These are phyloP conservation scores for Rhombomys opimus DNA, from an alignment of 2,113 vertebrate genomes.

Conservation along the genomic window DNA sequence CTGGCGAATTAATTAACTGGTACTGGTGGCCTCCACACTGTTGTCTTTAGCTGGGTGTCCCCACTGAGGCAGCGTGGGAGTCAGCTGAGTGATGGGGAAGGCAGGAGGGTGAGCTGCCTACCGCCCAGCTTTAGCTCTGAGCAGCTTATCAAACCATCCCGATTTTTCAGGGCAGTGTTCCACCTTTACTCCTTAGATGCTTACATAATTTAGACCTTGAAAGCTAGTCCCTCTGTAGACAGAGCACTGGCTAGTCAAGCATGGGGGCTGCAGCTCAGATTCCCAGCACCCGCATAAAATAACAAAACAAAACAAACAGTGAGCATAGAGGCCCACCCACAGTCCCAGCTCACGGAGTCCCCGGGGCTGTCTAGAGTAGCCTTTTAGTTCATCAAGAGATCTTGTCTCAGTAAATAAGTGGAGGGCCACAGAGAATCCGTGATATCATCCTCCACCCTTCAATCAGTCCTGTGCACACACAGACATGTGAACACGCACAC, in stretches of 20 bases:
- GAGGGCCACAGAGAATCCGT: background rate
- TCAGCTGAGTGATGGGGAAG: rapidly evolving
- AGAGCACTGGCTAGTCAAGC: too few species aligned
- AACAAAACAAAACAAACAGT: too few species aligned
- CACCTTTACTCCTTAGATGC: background rate
- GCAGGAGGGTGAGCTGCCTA: rapidly evolving
- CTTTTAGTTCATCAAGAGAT: background rate
- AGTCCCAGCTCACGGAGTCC: background rate
- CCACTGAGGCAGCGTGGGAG: background rate
- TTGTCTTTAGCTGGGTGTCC: constrained; percentile 7
- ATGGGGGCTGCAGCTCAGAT: background rate
- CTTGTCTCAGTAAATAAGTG: background rate
- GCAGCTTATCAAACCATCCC: background rate
- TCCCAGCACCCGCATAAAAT: background rate
- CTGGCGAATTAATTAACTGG: constrained; percentile 85
- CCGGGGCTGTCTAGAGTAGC: background rate
- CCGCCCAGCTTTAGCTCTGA: background rate
- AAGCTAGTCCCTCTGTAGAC: background rate
- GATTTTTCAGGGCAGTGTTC: background rate
- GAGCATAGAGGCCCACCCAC: background rate
- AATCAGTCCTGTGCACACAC: background rate
- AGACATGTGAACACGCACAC: background rate
- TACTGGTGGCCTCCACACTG: constrained; percentile 24
- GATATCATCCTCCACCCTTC: too few species aligned
- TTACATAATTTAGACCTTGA: background rate